A percentile compares a stretch with the other conserved stretches of the same genome.
phyloP scores from a whole-genome alignment of 2,888 invertebrate species.

The Deilephila porcellus region DNA sequence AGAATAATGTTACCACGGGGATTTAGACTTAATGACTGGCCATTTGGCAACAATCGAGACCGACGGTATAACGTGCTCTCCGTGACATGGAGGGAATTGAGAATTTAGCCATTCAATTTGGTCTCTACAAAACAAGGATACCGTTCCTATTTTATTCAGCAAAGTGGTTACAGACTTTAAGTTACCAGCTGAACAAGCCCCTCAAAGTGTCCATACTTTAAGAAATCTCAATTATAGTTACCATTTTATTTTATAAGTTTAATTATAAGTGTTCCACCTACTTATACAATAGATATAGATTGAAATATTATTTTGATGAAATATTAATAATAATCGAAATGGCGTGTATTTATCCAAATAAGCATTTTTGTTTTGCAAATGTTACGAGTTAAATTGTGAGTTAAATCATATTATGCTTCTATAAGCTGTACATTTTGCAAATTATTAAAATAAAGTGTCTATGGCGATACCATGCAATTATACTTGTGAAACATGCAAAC shows the following conservation, averaged over 20 bases:
- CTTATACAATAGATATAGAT: slow-evolving; percentile 24
- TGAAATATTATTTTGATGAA: no score
- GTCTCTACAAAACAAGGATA: not conserved
- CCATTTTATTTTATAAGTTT: slow-evolving; percentile 48
- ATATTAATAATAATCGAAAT: slow-evolving; percentile 3
- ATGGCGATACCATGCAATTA: slow-evolving; percentile 28
- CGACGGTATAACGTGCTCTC: slow-evolving; percentile 10
- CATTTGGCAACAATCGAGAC: slow-evolving; percentile 5
- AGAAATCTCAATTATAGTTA: slow-evolving; percentile 54
- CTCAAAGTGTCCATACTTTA: slow-evolving; percentile 29
- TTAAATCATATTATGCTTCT: slow-evolving; percentile 26
- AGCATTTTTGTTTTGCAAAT: slow-evolving; percentile 26
- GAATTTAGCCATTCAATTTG: not conserved
- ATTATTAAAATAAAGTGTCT: slow-evolving; percentile 24
- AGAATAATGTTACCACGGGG: not conserved
- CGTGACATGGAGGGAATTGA: slow-evolving; percentile 8
- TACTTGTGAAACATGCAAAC: slow-evolving; percentile 28
- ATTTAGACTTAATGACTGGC: not conserved
- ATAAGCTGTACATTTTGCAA: slow-evolving; percentile 24
- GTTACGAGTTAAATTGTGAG: slow-evolving; percentile 28
- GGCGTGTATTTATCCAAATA: slow-evolving; percentile 25
- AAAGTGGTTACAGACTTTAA: not conserved
- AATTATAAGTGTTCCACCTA: slow-evolving; percentile 37
- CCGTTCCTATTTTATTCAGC: not conserved
- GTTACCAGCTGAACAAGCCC: slow-evolving; percentile 26